Percentiles rank a stretch among this genome's conserved stretches.
These are phyloP conservation scores for Brachyalestes nurse DNA, from an alignment of 2,797 vertebrate genomes.

Conservation along the genomic window DNA sequence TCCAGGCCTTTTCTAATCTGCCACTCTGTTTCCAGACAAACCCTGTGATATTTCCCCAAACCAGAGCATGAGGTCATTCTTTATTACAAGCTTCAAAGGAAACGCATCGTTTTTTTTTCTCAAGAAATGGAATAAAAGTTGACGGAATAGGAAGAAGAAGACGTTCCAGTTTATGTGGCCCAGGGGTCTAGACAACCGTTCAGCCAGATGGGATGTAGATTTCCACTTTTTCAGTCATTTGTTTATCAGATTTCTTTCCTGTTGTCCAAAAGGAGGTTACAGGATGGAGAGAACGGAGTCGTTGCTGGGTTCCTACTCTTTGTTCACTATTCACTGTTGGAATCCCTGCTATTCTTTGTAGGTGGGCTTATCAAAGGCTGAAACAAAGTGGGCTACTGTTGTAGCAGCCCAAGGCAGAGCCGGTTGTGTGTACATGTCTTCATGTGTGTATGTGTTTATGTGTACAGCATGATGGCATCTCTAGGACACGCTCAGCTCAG, in stretches of 20 bases:
- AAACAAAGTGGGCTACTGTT: conserved; percentile 69
- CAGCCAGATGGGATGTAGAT: conserved; percentile 32
- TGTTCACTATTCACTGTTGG: conserved; percentile 29
- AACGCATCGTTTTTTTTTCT: conserved; percentile 58
- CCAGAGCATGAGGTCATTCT: conserved; percentile 68
- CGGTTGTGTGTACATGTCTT: conserved; percentile 11
- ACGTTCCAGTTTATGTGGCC: conserved; percentile 38
- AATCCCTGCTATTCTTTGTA: conserved; percentile 19
- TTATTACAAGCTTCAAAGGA: conserved; percentile 57
- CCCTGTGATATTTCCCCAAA: conserved; percentile 50
- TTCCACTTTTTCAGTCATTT: conserved; percentile 49
- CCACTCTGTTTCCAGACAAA: conserved; percentile 61
- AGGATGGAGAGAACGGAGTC: background rate
- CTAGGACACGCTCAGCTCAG: conserved; percentile 2
- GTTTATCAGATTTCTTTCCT: conserved; percentile 64
- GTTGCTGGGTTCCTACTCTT: conserved; percentile 9
- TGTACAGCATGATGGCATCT: conserved; percentile 1
- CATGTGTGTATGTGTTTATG: conserved; percentile 43
- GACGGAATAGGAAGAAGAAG: conserved; percentile 39
- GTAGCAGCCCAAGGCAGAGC: conserved; percentile 52
- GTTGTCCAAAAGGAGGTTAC: conserved; percentile 46
- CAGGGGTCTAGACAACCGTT: conserved; percentile 26
- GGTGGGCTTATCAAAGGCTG: conserved; percentile 59
- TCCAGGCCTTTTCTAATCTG: conserved; percentile 44
- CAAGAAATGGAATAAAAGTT: conserved; percentile 51